Evolutionary conservation across 2,888 invertebrate species (phyloP), one percentile per base, ranked within the genome.

Genomic region (Trichogramma evanescens): DNA sequence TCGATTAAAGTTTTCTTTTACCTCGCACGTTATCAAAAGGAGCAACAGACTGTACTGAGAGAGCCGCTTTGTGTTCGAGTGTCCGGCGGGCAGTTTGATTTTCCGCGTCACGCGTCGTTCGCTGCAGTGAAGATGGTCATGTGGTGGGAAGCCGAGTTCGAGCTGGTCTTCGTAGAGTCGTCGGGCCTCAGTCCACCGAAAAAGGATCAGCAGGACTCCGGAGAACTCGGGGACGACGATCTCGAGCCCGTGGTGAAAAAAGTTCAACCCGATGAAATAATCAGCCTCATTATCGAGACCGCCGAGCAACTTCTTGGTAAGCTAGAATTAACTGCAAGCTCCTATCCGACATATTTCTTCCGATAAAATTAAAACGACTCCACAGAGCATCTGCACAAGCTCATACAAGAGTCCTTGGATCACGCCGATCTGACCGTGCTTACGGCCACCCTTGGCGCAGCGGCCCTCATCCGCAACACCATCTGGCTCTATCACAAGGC

Each of bases 71-170:
- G 92, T 70, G 81, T 84, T 1, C 88, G 89, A 40, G 86, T 91
- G n/a, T 89, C 90, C 43, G 91, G 91, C 9, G 91, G 91, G 0
- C 83, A 87, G 66, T 77, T 91, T 55, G 91, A 91, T 76, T 91
- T 91, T 75, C 92, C 92, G 0, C 83, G 90, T 56, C 89, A 87
- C 72, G 91, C 90, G 6, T 91, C 91, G 0, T 91, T 91, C 80
- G 91, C 91, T 1, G 85, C 91, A 0, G 87, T 89, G 13, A 92
- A 92, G 80, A 83, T 91, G 66, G 89, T 91, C 0, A 77, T 86
- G n/a, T 92, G 91, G 92, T 88, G 91, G 83, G 91, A 92, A 78
- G 89, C 90, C 66, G 91, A 91, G 71, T 91, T 88, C 71, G 79
- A 83, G 44, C 88, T 89, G 56, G 89, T 91, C 38, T 91, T 89